phyloP scores from a whole-genome alignment of 1,140 invertebrate species.

The Homalodisca vitripennis region DNA sequence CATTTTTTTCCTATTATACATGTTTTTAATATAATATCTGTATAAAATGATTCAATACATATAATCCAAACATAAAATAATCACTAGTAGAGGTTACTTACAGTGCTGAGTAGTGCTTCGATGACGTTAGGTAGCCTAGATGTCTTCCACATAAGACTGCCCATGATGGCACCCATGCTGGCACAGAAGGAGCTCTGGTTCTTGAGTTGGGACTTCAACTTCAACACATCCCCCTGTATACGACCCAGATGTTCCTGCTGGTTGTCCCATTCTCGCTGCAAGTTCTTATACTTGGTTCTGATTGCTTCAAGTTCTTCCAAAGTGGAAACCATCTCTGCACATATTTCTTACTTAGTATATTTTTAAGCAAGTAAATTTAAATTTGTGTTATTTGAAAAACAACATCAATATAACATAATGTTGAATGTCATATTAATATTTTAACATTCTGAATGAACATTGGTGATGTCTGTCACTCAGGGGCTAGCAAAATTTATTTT shows the following conservation, averaged over 20 bases:
- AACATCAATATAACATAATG: no score
- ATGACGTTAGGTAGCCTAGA: constrained; percentile 45
- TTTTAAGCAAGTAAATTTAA: no score
- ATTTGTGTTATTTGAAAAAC: no score
- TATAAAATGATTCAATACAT: constrained; percentile 2
- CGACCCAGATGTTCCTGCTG: constrained; percentile 44
- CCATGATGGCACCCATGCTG: constrained; percentile 47
- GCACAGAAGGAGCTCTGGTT: constrained; percentile 49
- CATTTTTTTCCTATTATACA: not conserved
- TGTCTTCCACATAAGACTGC: constrained; percentile 48
- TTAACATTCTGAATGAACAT: no score
- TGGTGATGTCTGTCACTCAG: no score
- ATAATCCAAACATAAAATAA: not conserved
- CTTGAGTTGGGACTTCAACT: constrained; percentile 45
- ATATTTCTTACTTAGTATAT: no score
- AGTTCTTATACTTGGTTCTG: constrained; percentile 37
- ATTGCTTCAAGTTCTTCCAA: constrained; percentile 35
- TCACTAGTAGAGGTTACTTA: constrained; percentile 40
- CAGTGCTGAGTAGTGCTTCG: constrained; percentile 45
- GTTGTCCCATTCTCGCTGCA: constrained; percentile 43
- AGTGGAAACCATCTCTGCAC: constrained; percentile 1
- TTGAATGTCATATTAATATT: no score
- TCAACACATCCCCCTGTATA: constrained; percentile 44
- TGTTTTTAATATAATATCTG: not conserved
- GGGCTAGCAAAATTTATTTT: no score